Evolutionary conservation across 37 sponge, comb jelly and placozoan species (phyloP).

Genomic region (Theonella swinhoei): DNA sequence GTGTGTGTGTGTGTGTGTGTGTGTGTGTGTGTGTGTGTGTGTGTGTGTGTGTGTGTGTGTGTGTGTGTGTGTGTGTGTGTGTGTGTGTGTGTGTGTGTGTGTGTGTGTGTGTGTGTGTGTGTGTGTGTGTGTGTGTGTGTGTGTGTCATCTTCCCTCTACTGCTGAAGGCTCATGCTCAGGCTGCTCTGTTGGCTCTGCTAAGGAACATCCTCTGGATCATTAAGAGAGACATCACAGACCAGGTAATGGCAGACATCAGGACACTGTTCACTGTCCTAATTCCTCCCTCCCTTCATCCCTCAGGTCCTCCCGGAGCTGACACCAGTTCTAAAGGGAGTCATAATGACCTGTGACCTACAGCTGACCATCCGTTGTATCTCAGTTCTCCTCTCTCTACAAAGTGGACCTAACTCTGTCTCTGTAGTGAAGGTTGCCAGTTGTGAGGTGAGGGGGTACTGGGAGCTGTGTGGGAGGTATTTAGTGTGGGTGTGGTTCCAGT

Average conservation of each 20-base stretch:
- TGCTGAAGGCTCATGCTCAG: slow-evolving; percentile 28
- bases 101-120: neutral
- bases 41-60: slow-evolving; percentile 62
- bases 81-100: no score
- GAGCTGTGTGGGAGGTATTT: no score
- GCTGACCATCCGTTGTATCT: neutral
- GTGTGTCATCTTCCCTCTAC: no score
- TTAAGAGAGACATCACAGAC: slow-evolving; percentile 50
- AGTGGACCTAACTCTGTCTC: neutral
- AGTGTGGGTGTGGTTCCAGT: no score
- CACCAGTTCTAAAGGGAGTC: neutral
- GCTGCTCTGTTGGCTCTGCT: slow-evolving; percentile 14
- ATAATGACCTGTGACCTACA: neutral
- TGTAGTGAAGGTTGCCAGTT: neutral
- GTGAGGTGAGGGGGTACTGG: neutral
- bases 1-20: slow-evolving; percentile 51
- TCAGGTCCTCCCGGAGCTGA: slow-evolving; percentile 33
- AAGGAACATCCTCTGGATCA: slow-evolving; percentile 13
- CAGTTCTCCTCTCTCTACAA: neutral
- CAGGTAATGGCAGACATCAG: slow-evolving; percentile 9
- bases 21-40: slow-evolving; percentile 54
- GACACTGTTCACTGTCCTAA: neutral
- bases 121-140: no score
- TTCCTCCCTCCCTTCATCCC: neutral
- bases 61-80: slow-evolving; percentile 59